Percentiles rank a stretch among this genome's conserved stretches.
Conservation (phyloP, 2,113 vertebrate species). For the Cyprinodon tularosa region DNA sequence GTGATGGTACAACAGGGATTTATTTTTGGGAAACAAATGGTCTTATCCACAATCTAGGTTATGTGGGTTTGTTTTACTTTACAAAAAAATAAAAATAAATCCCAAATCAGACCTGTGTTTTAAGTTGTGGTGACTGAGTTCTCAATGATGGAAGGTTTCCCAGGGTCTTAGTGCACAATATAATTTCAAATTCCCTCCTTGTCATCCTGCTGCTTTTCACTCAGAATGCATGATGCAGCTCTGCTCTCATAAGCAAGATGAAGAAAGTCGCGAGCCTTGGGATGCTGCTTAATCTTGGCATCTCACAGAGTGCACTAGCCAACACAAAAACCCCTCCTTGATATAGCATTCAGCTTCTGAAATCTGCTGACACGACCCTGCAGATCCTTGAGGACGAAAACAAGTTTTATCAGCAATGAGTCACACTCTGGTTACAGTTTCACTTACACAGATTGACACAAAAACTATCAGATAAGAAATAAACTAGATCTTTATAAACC, state of each 20-base stretch:
- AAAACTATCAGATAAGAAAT: not conserved
- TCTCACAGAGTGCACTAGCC: constrained; percentile 18
- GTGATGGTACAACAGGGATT: too few relatives aligned
- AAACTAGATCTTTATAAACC: not conserved
- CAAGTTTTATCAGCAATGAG: constrained; percentile 31
- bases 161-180: constrained; percentile 32
- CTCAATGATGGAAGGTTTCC: constrained; percentile 33
- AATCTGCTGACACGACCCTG: constrained; percentile 43
- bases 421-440: constrained; percentile 12
- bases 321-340: constrained; percentile 11
- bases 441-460: not conserved
- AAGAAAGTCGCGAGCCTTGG: constrained; percentile 10
- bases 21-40: too few relatives aligned
- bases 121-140: constrained; percentile 19
- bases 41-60: too few relatives aligned
- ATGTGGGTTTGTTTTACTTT: too few relatives aligned
- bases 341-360: constrained; percentile 40
- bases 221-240: constrained; percentile 36
- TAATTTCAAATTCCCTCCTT: constrained; percentile 19
- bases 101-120: not conserved
- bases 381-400: constrained; percentile 46
- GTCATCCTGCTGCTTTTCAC: constrained; percentile 14
- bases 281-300: constrained; percentile 41
- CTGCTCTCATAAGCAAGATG: constrained; percentile 51
- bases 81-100: too few relatives aligned